Evolutionary conservation across 2,888 invertebrate genomes (phyloP).

Genomic region (Cistogaster globosa): DNA sequence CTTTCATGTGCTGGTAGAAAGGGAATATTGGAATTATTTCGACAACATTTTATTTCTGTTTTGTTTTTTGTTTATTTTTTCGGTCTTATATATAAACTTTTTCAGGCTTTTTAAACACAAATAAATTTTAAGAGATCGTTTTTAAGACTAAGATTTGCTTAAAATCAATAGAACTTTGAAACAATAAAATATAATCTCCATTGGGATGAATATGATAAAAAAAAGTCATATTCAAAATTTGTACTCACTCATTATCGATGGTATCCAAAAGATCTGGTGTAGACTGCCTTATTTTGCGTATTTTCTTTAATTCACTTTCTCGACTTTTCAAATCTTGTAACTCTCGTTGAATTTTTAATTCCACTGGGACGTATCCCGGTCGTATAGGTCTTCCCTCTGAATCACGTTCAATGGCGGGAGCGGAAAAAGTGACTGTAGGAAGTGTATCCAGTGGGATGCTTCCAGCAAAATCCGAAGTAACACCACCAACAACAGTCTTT

Average conservation of each 20-base stretch:
- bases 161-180: too few relatives aligned
- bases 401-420: constrained; percentile 84
- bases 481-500: constrained; percentile 75
- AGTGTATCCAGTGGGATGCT: constrained; percentile 74
- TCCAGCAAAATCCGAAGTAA: constrained; percentile 38
- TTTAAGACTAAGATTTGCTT: too few relatives aligned
- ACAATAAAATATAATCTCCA: too few relatives aligned
- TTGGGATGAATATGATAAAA: too few relatives aligned
- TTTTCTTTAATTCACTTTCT: constrained; percentile 90
- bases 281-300: constrained; percentile 86
- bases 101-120: too few relatives aligned
- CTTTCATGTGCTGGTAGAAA: too few relatives aligned
- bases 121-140: too few relatives aligned
- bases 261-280: constrained; percentile 87
- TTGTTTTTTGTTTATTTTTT: too few relatives aligned
- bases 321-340: constrained; percentile 92
- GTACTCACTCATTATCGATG: constrained; percentile 85
- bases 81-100: too few relatives aligned
- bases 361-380: constrained; percentile 92
- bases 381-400: constrained; percentile 87
- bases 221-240: neutral
- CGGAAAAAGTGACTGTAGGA: constrained; percentile 79
- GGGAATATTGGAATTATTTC: too few relatives aligned
- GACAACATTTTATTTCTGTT: too few relatives aligned
- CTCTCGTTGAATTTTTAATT: constrained; percentile 94